Evolutionary conservation across 2,113 vertebrate genomes (phyloP), one percentile per base, ranked within the genome.

Genomic region (Patagioenas fasciata): DNA sequence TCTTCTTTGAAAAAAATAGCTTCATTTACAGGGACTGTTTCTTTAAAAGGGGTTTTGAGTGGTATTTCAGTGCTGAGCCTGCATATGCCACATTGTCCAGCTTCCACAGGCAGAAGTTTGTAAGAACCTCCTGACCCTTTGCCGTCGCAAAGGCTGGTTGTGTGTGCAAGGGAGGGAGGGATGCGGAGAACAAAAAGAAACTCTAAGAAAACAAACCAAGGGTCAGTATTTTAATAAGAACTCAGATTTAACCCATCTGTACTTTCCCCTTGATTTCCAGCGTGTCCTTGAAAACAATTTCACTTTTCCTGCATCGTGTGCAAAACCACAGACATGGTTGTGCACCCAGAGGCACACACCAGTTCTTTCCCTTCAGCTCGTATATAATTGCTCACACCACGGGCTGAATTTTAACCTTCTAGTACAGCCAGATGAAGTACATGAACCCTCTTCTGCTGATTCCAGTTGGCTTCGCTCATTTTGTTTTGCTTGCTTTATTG

Each of bases 21-120:
- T 95, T 89, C 32, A 44, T 44, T 18, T 96, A 78, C 95, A 26
- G 85, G 2, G 11, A 60, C 93, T 93, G 92, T 90, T 69, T 38
- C 96, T 97, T 97, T 98, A 98, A 97, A 96, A 96, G 88, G 65
- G 82, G 72, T 47, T 97, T 97, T 83, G 82, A 96, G 78, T 95
- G 97, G 85, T 97, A 96, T 96, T 97, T 96, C 12, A 70, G 81
- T 97, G 96, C 95, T 89, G 95, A 93, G 80, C 57, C 90, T 95
- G 96, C 95, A 95, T 92, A 95, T 93, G 92, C 83, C 79, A 70
- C 93, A 87, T 97, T 96, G 96, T 96, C 92, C 95, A 83, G 15
- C 93, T 91, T 97, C 91, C 96, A 94, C 69, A 77, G 91, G 89
- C 91, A 96, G 92, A 95, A 96, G 93, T 74, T 88, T 47, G 83